phyloP scores from a whole-genome alignment of 1,140 invertebrate species.

The Temnothorax nylanderi region DNA sequence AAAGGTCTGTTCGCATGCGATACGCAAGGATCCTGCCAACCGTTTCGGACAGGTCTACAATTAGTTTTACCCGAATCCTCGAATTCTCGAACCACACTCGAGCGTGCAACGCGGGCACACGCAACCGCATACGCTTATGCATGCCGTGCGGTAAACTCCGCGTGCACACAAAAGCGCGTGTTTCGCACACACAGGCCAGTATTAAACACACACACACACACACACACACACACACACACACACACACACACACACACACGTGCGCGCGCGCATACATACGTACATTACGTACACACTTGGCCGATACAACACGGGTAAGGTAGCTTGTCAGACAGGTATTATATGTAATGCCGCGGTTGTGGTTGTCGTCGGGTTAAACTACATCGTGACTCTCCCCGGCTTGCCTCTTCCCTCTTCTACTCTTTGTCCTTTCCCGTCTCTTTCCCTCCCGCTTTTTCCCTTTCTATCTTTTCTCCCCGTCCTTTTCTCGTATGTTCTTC shows the following conservation, averaged over 20 bases:
- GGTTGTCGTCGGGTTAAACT: constrained; percentile 65
- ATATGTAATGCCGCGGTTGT: constrained; percentile 63
- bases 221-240: no score
- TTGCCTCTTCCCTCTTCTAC: neutral
- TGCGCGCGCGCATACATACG: neutral
- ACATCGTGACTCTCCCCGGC: constrained; percentile 51
- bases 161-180: constrained; percentile 33
- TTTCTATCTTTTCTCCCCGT: neutral
- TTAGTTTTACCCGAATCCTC: constrained; percentile 40
- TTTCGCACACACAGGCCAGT: neutral
- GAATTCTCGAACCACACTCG: constrained; percentile 39
- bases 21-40: neutral
- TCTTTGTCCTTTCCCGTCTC: neutral
- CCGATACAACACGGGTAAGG: constrained; percentile 67
- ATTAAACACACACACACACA: no score
- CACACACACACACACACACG: no score
- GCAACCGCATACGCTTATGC: constrained; percentile 12
- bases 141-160: constrained; percentile 32
- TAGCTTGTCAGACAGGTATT: constrained; percentile 72
- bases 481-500: constrained; percentile 4
- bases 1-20: neutral
- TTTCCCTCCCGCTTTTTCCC: neutral
- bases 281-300: constrained; percentile 14
- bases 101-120: constrained; percentile 11
- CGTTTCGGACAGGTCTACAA: neutral